Evolutionary conservation across 1,140 invertebrate genomes (phyloP), one percentile per base, ranked within the genome.

Genomic region (Papilio xuthus): DNA sequence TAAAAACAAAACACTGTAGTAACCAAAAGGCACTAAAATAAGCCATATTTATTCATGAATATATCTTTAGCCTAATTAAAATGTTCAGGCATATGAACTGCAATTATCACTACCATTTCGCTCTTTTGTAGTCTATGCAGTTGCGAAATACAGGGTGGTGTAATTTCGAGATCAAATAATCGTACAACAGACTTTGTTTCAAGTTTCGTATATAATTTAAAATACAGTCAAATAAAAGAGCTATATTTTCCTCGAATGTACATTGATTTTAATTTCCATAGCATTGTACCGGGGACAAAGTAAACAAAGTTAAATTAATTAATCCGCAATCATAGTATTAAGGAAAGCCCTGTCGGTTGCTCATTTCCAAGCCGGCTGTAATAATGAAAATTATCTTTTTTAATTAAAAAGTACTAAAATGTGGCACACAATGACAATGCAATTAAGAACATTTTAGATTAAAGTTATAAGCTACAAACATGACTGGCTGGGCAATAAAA

Each of bases 271-370:
- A 0, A 60, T 60, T 23, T 15, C 53, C 53, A 60, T 60, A 26
- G 53, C 53, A 1, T 23, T 60, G 3, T 60, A 26, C 23, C 12
- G 3, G 10, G 53, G 7, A 23, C 9, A 60, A 60, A 60, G 60
- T 63, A 63, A 63, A 63, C 60, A 63, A 63, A 63, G 26, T 63
- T 63, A 63, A 28, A 63, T 60, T 60, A 60, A 60, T 60, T 63
- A 63, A 63, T 63, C 60, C 23, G 23, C 60, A 63, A 26, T 60
- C n/a, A 23, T 13, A 63, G 60, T 63, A 63, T 63, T 63, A 63
- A 63, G 60, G 60, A 63, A 63, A 2, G 60, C 60, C 26, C n/a
- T 47, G 44, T 18, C 50, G 50, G 4, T 53, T 53, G 50, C 18
- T 53, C 18, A 53, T 53, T 53, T 53, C 50, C 4, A 53, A 53